These are phyloP conservation scores for Acanthoscelides obtectus DNA, from an alignment of 2,888 invertebrate species.

Conservation along the genomic window DNA sequence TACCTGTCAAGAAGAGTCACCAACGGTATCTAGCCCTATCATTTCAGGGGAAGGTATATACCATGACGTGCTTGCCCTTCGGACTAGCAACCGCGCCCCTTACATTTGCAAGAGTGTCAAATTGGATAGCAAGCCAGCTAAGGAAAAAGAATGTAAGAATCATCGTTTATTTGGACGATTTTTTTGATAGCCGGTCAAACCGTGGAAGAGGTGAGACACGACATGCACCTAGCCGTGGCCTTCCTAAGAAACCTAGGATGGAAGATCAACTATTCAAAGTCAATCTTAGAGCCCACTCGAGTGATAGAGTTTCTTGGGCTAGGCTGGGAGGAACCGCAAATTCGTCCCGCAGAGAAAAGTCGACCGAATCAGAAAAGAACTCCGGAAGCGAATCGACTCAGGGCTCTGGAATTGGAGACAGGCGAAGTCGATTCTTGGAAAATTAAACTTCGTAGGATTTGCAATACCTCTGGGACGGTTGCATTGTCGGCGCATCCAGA, in stretches of 20 bases:
- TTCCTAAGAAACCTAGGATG: not conserved
- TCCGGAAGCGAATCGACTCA: not conserved
- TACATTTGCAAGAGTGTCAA: slow-evolving; percentile 23
- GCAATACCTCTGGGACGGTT: slow-evolving; percentile 15
- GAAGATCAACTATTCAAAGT: not conserved
- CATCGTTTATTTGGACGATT: slow-evolving; percentile 25
- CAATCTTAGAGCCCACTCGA: not conserved
- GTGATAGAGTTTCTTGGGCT: slow-evolving; percentile 16
- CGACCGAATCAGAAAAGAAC: not conserved
- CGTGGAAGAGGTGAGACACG: not conserved
- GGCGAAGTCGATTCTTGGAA: slow-evolving; percentile 12
- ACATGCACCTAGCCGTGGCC: not conserved
- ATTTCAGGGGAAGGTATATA: slow-evolving; percentile 9
- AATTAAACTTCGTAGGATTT: slow-evolving; percentile 15
- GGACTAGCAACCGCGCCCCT: slow-evolving; percentile 27
- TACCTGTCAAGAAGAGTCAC: slow-evolving; percentile 3
- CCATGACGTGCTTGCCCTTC: slow-evolving; percentile 26
- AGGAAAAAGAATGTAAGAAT: slow-evolving; percentile 20
- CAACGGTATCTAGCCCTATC: slow-evolving; percentile 15
- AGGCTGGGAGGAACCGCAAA: slow-evolving; percentile 9
- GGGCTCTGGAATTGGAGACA: not conserved
- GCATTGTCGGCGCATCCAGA: slow-evolving; percentile 12
- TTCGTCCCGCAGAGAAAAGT: not conserved
- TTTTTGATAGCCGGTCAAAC: slow-evolving; percentile 12
- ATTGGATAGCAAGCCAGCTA: slow-evolving; percentile 25